Percentiles rank a stretch among this genome's conserved stretches.
Conservation (phyloP, 53 echinoderm and acorn worm species). For the Astropecten irregularis region DNA sequence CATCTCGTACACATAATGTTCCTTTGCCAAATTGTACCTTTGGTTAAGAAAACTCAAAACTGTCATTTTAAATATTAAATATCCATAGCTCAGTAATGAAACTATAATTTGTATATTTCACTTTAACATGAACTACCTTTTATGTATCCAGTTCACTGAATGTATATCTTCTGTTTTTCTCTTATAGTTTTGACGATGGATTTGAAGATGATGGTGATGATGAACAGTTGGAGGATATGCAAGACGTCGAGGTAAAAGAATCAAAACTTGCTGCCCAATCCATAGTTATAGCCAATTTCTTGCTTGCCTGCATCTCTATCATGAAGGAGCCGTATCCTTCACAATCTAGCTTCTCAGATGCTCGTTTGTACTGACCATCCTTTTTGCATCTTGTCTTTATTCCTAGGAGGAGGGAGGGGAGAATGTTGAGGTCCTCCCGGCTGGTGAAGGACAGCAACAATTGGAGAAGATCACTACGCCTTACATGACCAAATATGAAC, state of each 20-base stretch:
- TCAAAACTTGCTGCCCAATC: background rate
- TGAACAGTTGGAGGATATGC: constrained; percentile 82
- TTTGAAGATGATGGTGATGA: constrained; percentile 91
- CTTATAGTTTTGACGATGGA: constrained; percentile 87
- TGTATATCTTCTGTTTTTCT: too few species aligned
- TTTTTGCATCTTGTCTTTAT: background rate
- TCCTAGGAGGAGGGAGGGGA: constrained; percentile 77
- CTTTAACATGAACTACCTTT: too few species aligned
- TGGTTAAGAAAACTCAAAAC: too few species aligned
- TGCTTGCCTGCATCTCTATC: too few species aligned
- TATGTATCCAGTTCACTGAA: too few species aligned
- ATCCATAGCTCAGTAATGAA: too few species aligned
- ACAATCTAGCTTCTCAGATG: too few species aligned
- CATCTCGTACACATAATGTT: too few species aligned
- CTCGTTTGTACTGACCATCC: background rate
- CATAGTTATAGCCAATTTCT: background rate
- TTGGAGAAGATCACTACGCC: constrained; percentile 91
- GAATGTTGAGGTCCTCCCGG: constrained; percentile 85
- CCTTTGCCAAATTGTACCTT: too few species aligned
- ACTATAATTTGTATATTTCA: too few species aligned
- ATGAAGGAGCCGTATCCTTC: too few species aligned
- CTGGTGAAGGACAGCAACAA: constrained; percentile 70
- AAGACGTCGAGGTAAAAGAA: constrained; percentile 77
- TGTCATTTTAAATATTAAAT: too few species aligned
- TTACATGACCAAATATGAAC: constrained; percentile 98